Percentiles rank a stretch among this genome's conserved stretches.
Conservation (phyloP, 2,113 vertebrate genomes). For the Otolemur garnettii region DNA sequence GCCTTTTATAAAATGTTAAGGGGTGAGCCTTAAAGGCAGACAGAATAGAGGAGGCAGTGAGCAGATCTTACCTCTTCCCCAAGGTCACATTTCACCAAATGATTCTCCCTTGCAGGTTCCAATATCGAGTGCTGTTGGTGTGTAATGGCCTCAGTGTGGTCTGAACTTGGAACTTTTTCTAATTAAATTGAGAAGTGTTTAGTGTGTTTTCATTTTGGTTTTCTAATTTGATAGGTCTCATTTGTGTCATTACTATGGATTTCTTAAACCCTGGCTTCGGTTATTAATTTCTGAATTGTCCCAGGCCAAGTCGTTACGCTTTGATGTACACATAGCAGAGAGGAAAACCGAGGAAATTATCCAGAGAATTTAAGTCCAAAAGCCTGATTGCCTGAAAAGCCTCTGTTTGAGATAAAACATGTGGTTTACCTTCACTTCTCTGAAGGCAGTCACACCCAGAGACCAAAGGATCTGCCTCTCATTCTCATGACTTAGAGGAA, state of each 20-base stretch:
- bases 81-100: constrained; percentile 66
- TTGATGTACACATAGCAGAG: constrained; percentile 76
- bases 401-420: constrained; percentile 30
- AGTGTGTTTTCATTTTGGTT: constrained; percentile 84
- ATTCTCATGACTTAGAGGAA: constrained; percentile 43
- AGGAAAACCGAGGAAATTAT: constrained; percentile 52
- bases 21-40: background rate
- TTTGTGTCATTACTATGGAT: constrained; percentile 80
- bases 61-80: constrained; percentile 44
- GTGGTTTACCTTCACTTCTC: constrained; percentile 14
- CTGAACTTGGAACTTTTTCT: constrained; percentile 83
- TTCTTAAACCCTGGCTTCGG: constrained; percentile 79
- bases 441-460: background rate
- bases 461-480: background rate
- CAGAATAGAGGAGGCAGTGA: background rate
- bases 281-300: constrained; percentile 83
- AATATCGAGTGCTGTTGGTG: constrained; percentile 48
- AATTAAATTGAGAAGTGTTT: constrained; percentile 83
- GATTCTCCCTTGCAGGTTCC: constrained; percentile 22
- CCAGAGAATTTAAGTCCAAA: constrained; percentile 60
- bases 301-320: constrained; percentile 53
- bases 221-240: constrained; percentile 83
- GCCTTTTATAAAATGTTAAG: constrained; percentile 52
- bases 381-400: constrained; percentile 24
- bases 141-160: constrained; percentile 76